Base-by-base conservation (phyloP, 37 sponge, comb jelly and placozoan genomes). In the Lycopodina hypogea region DNA sequence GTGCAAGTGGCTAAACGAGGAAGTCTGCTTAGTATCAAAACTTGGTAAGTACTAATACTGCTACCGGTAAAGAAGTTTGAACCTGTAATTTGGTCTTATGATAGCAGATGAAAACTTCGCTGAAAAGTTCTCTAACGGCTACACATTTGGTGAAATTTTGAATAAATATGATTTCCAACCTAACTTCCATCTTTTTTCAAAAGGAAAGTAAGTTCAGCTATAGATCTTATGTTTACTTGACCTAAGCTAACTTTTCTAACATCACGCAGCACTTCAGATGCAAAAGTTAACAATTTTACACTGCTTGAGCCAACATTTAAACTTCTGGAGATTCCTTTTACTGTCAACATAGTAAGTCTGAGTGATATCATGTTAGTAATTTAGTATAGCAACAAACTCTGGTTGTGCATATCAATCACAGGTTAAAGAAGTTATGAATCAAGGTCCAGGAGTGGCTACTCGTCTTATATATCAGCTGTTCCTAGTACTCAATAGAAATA, bases 261-360 rank as follows among this genome's bases (percentile, higher is more conserved):
- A 32, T 11, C 4, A 14, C 62, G 19, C 52, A 88, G 90, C 76
- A 85, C 80, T 61, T 87, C 97, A 39, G 94, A 97, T 50, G 90
- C 97, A 22, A 97, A 97, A 57, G 51, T 97, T 77, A 97, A 94
- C 80, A 97, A 97, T 70, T 97, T 97, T 48, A 91, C 72, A 45
- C 51, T 87, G 33, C 75, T 97, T 34, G 97, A 94, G 66, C 92
- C 94, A 19, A 83, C 89, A 9, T 77, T 97, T 29, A 70, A 80
- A 26, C 90, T 94, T 39, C 84, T 97, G 68, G 86, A 91, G 42
- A 88, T 97, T 42, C 95, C 86, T 8, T 94, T 94, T 57, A 88
- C 91, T 74, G 80, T 87, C 34, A 86, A 93, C 82, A 78, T 86
- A 41, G 95, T 91, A 85, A 73, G 74, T 26, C 11, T 8, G 14